phyloP scores from a whole-genome alignment of 2,797 vertebrate species.

The Phoebastria nigripes region DNA sequence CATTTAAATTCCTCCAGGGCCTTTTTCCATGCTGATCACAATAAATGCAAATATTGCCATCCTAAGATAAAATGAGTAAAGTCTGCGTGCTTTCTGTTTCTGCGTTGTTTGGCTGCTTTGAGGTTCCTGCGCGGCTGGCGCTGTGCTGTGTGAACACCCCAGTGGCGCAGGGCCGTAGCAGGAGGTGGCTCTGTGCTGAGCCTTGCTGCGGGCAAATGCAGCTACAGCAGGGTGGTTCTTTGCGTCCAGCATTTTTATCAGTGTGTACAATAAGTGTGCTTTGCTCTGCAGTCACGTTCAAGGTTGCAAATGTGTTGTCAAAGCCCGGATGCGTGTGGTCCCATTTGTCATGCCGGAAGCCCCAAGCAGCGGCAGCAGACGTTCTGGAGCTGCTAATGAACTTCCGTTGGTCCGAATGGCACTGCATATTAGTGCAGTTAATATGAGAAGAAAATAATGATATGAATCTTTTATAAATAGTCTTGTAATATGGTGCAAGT shows the following conservation, averaged over 20 bases:
- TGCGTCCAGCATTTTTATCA: background rate
- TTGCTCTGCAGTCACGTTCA: background rate
- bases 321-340: background rate
- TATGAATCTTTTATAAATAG: background rate
- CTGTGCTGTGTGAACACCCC: background rate
- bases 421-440: fast-evolving
- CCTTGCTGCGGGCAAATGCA: background rate
- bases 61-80: background rate
- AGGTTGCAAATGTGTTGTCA: background rate
- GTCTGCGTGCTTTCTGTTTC: too few species aligned
- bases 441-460: background rate
- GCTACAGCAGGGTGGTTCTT: background rate
- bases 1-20: background rate
- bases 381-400: background rate
- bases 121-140: fast-evolving
- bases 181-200: background rate
- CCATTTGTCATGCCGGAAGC: fast-evolving
- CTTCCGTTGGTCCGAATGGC: background rate
- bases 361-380: background rate
- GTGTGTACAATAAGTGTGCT: background rate
- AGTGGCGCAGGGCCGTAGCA: background rate
- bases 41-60: background rate
- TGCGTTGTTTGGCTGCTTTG: background rate
- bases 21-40: background rate
- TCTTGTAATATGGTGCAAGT: background rate